Conservation (phyloP, 2,888 invertebrate species). For the Epistrophe grossulariae region DNA sequence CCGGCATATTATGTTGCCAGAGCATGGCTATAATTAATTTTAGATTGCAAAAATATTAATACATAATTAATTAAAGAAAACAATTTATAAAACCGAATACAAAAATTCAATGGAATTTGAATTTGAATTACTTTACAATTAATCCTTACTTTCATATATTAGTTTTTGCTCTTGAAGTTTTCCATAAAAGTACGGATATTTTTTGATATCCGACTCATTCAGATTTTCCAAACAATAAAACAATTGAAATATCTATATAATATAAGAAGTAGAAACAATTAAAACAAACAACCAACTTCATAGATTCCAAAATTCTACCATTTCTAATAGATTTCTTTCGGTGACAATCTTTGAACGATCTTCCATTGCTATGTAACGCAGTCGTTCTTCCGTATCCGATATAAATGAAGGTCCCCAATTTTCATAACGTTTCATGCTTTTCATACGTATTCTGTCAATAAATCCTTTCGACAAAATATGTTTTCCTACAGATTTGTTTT, state of each 20-base stretch:
- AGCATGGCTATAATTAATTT: no score
- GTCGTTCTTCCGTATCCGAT: conserved; percentile 87
- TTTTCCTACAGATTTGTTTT: conserved; percentile 59
- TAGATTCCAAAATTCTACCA: conserved; percentile 74
- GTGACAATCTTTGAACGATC: conserved; percentile 79
- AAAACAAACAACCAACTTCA: neutral
- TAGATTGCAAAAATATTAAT: no score
- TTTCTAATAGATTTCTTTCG: conserved; percentile 79
- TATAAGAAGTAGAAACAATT: neutral
- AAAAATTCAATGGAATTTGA: neutral
- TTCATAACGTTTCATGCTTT: conserved; percentile 77
- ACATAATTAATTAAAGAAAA: no score
- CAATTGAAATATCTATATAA: conserved; percentile 79
- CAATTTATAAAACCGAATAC: neutral
- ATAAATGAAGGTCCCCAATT: conserved; percentile 82
- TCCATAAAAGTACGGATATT: conserved; percentile 80
- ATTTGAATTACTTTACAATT: neutral
- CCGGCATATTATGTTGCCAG: no score
- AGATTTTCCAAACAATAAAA: conserved; percentile 80
- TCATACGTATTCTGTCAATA: conserved; percentile 78
- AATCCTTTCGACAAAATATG: conserved; percentile 85
- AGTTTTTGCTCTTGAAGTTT: conserved; percentile 37
- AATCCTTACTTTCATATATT: conserved; percentile 20
- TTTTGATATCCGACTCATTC: conserved; percentile 81
- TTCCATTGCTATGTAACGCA: conserved; percentile 83